These are phyloP conservation scores for Pheosia gnoma DNA, from an alignment of 2,888 invertebrate genomes.

Conservation along the genomic window DNA sequence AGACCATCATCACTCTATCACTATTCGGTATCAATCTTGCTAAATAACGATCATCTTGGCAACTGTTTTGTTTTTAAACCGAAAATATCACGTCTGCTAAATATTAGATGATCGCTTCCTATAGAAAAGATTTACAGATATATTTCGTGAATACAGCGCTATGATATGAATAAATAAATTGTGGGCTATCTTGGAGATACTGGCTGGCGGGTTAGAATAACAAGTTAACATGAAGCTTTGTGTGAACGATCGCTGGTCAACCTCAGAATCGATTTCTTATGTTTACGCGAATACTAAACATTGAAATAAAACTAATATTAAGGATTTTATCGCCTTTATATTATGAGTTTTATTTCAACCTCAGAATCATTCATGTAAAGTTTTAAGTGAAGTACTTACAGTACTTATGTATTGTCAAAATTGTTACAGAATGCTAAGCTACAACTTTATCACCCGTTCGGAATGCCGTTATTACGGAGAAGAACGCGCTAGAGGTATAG, in stretches of 20 bases:
- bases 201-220: background rate
- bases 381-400: too few relatives aligned
- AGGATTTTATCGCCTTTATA: too few relatives aligned
- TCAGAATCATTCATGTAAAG: too few relatives aligned
- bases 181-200: background rate
- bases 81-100: conserved; percentile 5
- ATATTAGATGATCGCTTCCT: conserved; percentile 5
- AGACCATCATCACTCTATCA: background rate
- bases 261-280: too few relatives aligned
- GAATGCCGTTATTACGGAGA: too few relatives aligned
- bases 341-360: too few relatives aligned
- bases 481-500: too few relatives aligned
- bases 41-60: background rate
- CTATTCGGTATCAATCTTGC: background rate
- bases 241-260: background rate
- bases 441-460: too few relatives aligned
- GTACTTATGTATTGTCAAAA: too few relatives aligned
- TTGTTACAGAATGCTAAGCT: too few relatives aligned
- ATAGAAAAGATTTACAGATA: conserved; percentile 1
- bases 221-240: background rate
- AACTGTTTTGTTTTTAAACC: conserved; percentile 2
- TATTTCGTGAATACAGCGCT: background rate
- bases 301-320: too few relatives aligned
- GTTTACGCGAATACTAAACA: too few relatives aligned
- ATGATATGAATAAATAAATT: conserved; percentile 4